Conservation (phyloP, 1,140 invertebrate genomes). For the Philopotamus ludificatus region DNA sequence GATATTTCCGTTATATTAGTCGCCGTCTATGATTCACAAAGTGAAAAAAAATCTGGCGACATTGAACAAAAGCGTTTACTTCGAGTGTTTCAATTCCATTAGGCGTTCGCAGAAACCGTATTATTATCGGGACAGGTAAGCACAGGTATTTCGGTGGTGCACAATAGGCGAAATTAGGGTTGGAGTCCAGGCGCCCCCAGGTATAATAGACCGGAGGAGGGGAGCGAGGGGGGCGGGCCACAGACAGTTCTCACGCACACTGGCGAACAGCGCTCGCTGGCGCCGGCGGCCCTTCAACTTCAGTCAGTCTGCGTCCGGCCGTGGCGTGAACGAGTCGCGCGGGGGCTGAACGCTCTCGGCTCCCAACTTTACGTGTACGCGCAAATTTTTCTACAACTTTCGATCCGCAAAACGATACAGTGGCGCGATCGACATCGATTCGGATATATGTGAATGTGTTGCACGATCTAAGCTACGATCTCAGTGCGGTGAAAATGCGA, state of each 20-base stretch:
- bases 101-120: not conserved
- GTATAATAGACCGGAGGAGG: not conserved
- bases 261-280: not conserved
- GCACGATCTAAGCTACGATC: not conserved
- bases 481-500: not conserved
- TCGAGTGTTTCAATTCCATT: no score
- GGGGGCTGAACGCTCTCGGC: no score
- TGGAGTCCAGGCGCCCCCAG: constrained; percentile 9
- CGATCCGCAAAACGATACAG: no score
- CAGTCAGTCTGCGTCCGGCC: constrained; percentile 11
- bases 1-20: no score
- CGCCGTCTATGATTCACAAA: no score
- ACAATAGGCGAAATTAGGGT: constrained; percentile 16
- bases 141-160: not conserved
- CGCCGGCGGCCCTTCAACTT: not conserved
- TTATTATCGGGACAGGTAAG: not conserved
- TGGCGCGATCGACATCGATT: no score
- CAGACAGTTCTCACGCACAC: not conserved
- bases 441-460: no score
- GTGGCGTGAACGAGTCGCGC: no score
- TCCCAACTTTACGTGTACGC: no score
- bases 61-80: no score
- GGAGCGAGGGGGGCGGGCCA: not conserved
- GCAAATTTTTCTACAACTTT: no score
- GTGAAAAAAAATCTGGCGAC: no score